These are phyloP conservation scores for Cheilosia soror DNA, from an alignment of 2,888 invertebrate species.

Conservation along the genomic window DNA sequence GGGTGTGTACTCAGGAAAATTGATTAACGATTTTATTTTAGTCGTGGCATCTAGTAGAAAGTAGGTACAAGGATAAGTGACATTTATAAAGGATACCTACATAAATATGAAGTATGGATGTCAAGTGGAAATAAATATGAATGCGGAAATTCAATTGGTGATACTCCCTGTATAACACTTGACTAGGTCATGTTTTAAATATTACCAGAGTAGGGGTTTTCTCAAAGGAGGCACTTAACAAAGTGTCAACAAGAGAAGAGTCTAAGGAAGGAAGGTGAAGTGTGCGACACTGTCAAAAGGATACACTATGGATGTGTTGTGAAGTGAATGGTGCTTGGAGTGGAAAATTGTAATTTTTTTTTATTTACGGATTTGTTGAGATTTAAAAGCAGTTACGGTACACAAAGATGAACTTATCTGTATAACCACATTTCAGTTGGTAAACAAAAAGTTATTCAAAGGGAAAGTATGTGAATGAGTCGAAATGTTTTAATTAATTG, in stretches of 20 bases:
- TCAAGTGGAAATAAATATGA: conserved; percentile 74
- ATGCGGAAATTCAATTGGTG: conserved; percentile 70
- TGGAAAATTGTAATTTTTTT: conserved; percentile 39
- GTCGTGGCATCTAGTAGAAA: conserved; percentile 22
- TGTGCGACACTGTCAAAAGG: conserved; percentile 11
- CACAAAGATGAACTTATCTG: neutral
- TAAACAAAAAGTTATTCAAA: too few species aligned
- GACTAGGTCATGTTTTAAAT: conserved; percentile 68
- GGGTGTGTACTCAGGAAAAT: conserved; percentile 29
- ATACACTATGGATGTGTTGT: conserved; percentile 3
- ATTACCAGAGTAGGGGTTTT: conserved; percentile 21
- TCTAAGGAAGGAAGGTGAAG: neutral
- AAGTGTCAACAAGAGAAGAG: conserved; percentile 28
- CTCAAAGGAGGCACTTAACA: conserved; percentile 11
- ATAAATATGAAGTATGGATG: conserved; percentile 60
- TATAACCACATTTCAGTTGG: too few species aligned
- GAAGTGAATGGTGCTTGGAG: conserved; percentile 6
- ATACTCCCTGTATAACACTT: conserved; percentile 2
- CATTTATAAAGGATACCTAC: conserved; percentile 16
- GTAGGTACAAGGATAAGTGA: conserved; percentile 63
- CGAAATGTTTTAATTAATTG: too few species aligned
- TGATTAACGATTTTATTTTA: conserved; percentile 46
- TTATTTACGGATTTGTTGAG: neutral
- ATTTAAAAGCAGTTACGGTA: neutral
- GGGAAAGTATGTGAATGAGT: too few species aligned